Evolutionary conservation across 2,797 vertebrate species (phyloP), one percentile per base, ranked within the genome.

Genomic region (Astyanax mexicanus): DNA sequence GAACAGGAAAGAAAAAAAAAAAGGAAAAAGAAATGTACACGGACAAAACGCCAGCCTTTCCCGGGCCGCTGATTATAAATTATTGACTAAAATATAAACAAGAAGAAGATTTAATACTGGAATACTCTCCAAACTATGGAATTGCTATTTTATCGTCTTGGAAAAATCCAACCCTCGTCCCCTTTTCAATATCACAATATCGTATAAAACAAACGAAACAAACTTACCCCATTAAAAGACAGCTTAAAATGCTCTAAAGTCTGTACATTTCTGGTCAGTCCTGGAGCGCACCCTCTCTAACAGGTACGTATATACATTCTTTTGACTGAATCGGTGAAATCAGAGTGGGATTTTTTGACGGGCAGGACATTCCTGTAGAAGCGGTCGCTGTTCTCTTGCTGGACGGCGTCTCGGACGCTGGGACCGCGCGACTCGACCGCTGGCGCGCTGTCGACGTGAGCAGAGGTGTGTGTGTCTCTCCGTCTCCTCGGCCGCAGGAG

Each of bases 321-420:
- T 98, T 94, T 95, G 96, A 98, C 97, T 98, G 97, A 98, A 97
- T 95, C 96, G 96, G 98, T 99, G 97, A 97, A 98, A 76, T 94
- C 93, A 93, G 94, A 94, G 52, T 93, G 93, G 95, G 91, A 92
- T 89, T 54, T 12, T 58, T 64, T 72, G 75, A 97, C 97, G 96
- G 97, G 96, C 95, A 96, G 96, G 93, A 99, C 97, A 98, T 99
- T 98, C 96, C 96, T 96, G 96, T 92, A 49, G 75, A 73, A 93
- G 90, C 89, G 90, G 49, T 61, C 40, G 19, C 69, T 72, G 25
- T 62, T 12, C 69, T 55, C 69, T 55, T 55, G 54, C 54, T 35
- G 55, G 55, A 58, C 83, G 85, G 68, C 11, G 74, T 47, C 67
- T 52, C n/a, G n/a, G n/a, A n/a, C n/a, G n/a, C n/a, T n/a, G n/a